phyloP scores from a whole-genome alignment of 2,797 vertebrate species.

The Pseudomugil gertrudae region DNA sequence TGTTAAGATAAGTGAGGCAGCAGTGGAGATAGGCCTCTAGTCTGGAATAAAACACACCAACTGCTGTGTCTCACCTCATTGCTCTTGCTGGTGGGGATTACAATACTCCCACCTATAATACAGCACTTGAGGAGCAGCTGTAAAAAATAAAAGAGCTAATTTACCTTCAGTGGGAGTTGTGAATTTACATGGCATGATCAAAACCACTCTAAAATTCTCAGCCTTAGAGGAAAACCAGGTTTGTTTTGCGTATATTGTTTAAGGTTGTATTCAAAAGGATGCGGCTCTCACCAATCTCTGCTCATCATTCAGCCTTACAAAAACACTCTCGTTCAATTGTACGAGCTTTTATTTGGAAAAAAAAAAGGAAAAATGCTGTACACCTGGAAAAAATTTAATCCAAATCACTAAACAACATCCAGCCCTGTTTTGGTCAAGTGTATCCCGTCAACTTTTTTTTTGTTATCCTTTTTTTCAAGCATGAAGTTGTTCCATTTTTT shows the following conservation, averaged over 20 bases:
- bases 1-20: slow-evolving; percentile 81
- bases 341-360: slow-evolving; percentile 15
- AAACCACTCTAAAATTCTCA: slow-evolving; percentile 33
- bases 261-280: slow-evolving; percentile 32
- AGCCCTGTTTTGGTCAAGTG: slow-evolving; percentile 5
- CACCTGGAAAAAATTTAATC: slow-evolving; percentile 20
- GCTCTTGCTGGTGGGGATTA: slow-evolving; percentile 57
- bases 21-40: slow-evolving; percentile 71
- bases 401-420: slow-evolving; percentile 14
- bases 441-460: slow-evolving; percentile 3
- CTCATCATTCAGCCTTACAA: slow-evolving; percentile 16
- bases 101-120: slow-evolving; percentile 51
- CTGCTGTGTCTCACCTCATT: slow-evolving; percentile 73
- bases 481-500: background rate
- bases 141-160: slow-evolving; percentile 39
- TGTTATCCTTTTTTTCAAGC: background rate
- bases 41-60: slow-evolving; percentile 78
- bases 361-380: background rate
- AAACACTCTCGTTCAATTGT: slow-evolving; percentile 36
- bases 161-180: slow-evolving; percentile 55
- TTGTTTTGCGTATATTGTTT: slow-evolving; percentile 26
- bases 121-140: slow-evolving; percentile 36
- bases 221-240: slow-evolving; percentile 40
- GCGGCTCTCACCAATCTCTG: slow-evolving; percentile 1
- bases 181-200: slow-evolving; percentile 59